Evolutionary conservation across 2,888 invertebrate genomes (phyloP), one percentile per base, ranked within the genome.

Genomic region (Polydesmus complanatus): DNA sequence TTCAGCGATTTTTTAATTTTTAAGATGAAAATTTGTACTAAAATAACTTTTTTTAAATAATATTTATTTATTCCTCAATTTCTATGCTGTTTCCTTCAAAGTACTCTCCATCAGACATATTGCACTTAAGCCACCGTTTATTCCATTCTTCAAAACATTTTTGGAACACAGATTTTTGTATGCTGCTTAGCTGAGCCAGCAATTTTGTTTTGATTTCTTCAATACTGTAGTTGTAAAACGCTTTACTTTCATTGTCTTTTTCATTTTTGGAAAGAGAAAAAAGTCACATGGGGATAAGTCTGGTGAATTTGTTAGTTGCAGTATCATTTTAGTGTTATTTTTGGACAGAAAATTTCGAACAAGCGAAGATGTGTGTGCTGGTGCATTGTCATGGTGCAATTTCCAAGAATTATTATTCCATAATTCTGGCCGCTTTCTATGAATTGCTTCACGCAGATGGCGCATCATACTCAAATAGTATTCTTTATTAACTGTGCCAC

Each of bases 121-220:
- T 27, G 49, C 55, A 56, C 56, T 14, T n/a, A 50, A 19, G n/a
- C 27, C 49, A 27, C 11, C 26, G 56, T 23, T 55, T 19, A 23
- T 62, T 55, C 49, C 55, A 63, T 27, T 62, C 27, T 53, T 27
- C 56, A 25, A 50, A 62, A 19, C 62, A 62, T 27, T 61, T 62
- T 50, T 62, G 60, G 58, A 60, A 60, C n/a, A n/a, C n/a, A n/a
- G n/a, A 21, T 57, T 27, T 21, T 61, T 21, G 48, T 59, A 8
- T 51, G 2, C 22, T 50, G 37, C 14, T n/a, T 59, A 21, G n/a
- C 27, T 25, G 26, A 60, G 50, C 2, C 25, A 27, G 22, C 11
- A 19, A 19, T n/a, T 50, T 21, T 8, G 48, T 47, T 49, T 61
- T 54, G 23, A 8, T 22, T 54, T 14, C 5, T 19, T 54, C n/a